Conservation (phyloP, 2,888 invertebrate species). For the Drosophila kambysellisi region DNA sequence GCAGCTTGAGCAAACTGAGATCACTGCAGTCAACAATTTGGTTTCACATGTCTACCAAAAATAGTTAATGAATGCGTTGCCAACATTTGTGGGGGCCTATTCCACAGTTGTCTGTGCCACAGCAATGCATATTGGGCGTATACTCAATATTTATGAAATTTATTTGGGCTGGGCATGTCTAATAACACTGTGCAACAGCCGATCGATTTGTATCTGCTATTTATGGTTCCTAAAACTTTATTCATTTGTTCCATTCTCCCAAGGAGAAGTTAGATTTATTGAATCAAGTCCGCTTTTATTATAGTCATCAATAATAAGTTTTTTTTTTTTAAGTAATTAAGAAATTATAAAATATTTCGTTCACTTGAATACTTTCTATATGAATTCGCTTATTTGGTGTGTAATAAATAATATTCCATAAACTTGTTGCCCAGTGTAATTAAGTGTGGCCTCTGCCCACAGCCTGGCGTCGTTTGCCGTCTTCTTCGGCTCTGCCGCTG, state of each 20-base stretch:
- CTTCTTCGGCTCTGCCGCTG: slow-evolving; percentile 34
- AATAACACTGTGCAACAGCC: slow-evolving; percentile 51
- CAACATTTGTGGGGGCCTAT: slow-evolving; percentile 40
- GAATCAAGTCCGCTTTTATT: neutral
- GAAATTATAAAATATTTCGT: neutral
- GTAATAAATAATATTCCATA: slow-evolving; percentile 1
- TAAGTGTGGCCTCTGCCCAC: slow-evolving; percentile 53
- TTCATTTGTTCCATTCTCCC: neutral
- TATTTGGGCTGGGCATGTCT: slow-evolving; percentile 64
- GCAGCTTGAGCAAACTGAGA: slow-evolving; percentile 19
- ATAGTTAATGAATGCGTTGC: slow-evolving; percentile 52
- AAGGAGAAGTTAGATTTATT: neutral
- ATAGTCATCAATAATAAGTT: neutral
- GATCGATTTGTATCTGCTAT: neutral
- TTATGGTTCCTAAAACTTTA: neutral
- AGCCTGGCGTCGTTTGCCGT: slow-evolving; percentile 32
- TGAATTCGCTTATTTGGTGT: neutral
- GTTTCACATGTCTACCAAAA: slow-evolving; percentile 47
- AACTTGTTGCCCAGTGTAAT: slow-evolving; percentile 68
- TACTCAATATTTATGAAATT: slow-evolving; percentile 72
- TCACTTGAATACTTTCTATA: neutral
- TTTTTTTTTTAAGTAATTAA: neutral
- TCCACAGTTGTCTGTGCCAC: slow-evolving; percentile 7
- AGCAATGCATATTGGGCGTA: slow-evolving; percentile 59
- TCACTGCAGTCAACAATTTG: slow-evolving; percentile 36